Percentiles rank a stretch among this genome's conserved stretches.
Conservation (phyloP, 1,140 invertebrate genomes). For the Cataglyphis hispanica region DNA sequence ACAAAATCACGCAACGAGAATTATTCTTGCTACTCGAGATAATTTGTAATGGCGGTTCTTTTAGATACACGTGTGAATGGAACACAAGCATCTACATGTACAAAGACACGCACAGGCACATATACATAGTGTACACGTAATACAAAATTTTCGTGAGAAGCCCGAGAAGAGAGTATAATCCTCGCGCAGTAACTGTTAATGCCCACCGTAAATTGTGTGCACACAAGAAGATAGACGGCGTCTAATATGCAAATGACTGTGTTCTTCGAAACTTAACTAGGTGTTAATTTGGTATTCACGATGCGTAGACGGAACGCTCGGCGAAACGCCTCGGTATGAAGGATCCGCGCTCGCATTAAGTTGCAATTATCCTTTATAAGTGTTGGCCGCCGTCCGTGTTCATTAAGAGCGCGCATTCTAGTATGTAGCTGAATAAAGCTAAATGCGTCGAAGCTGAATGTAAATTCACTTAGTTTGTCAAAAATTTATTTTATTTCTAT, state of each 20-base stretch:
- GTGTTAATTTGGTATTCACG: conserved; percentile 75
- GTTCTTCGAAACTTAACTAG: conserved; percentile 67
- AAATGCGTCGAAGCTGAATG: background rate
- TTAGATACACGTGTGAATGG: background rate
- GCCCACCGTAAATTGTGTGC: conserved; percentile 39
- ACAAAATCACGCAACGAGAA: background rate
- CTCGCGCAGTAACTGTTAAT: conserved; percentile 42
- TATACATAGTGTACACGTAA: background rate
- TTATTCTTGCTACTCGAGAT: conserved; percentile 5
- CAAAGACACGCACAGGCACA: too few species aligned
- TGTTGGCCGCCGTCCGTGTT: background rate
- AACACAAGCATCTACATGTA: background rate
- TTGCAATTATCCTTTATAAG: conserved; percentile 55
- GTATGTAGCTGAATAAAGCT: background rate
- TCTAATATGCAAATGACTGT: conserved; percentile 67
- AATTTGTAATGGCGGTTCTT: background rate
- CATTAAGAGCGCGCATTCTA: conserved; percentile 3
- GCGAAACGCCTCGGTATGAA: conserved; percentile 49
- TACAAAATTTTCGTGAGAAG: conserved; percentile 14
- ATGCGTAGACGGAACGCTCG: conserved; percentile 40
- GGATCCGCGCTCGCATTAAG: conserved; percentile 31
- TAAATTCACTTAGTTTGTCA: too few species aligned
- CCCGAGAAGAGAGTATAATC: background rate
- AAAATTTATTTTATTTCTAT: too few species aligned
- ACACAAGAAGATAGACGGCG: conserved; percentile 43